A percentile compares a stretch with the other conserved stretches of the same genome.
phyloP scores from a whole-genome alignment of 1,140 invertebrate genomes.

The Pogonus chalceus region DNA sequence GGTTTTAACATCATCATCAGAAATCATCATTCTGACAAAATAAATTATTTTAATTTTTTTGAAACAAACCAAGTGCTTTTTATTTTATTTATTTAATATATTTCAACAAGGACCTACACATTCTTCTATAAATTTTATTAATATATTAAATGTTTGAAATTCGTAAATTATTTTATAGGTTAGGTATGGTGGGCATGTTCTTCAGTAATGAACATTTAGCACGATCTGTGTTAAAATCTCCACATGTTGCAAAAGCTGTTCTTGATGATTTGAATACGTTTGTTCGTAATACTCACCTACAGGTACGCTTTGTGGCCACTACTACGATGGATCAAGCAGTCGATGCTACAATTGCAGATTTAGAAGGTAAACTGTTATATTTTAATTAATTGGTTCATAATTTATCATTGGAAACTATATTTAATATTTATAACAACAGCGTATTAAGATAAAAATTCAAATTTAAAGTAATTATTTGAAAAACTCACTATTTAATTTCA shows the following conservation, averaged over 20 bases:
- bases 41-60: no score
- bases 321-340: constrained; percentile 47
- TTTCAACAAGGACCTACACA: no score
- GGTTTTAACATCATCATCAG: no score
- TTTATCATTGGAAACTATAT: constrained; percentile 19
- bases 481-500: constrained; percentile 8
- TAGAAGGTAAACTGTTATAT: constrained; percentile 45
- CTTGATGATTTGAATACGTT: constrained; percentile 49
- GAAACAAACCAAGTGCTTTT: no score
- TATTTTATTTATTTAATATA: no score
- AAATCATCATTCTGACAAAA: no score
- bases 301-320: constrained; percentile 48
- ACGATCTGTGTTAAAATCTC: constrained; percentile 40
- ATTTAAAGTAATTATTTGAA: constrained; percentile 7
- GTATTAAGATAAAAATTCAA: constrained; percentile 9
- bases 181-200: constrained; percentile 42
- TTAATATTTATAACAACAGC: constrained; percentile 22
- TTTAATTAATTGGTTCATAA: no score
- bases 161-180: no score
- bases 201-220: constrained; percentile 47
- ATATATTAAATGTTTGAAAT: no score
- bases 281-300: constrained; percentile 44
- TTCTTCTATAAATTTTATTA: no score
- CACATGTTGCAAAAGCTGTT: constrained; percentile 41
- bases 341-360: constrained; percentile 46